These are phyloP conservation scores for Diplolepis rosae DNA, from an alignment of 2,888 invertebrate genomes.

Conservation along the genomic window DNA sequence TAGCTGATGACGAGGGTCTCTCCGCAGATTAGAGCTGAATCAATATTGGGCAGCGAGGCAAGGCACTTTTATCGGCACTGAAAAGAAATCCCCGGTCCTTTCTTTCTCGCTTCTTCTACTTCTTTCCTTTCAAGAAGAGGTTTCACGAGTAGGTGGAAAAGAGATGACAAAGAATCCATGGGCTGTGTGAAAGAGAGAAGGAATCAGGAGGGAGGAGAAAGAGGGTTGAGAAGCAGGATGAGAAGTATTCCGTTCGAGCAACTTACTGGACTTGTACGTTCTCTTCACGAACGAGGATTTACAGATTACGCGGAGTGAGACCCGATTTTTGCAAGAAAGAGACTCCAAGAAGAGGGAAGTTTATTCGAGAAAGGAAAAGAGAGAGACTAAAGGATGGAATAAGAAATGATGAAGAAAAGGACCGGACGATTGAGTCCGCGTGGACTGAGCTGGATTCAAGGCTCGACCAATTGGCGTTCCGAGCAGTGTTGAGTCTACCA, in stretches of 20 bases:
- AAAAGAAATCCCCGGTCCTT: constrained; percentile 60
- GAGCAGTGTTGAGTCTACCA: constrained; percentile 2
- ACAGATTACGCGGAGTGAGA: constrained; percentile 69
- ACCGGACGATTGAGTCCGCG: constrained; percentile 50
- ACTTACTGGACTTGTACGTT: constrained; percentile 72
- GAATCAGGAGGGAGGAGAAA: constrained; percentile 47
- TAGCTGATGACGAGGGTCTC: constrained; percentile 66
- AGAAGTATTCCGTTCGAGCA: constrained; percentile 68
- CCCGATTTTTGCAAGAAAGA: constrained; percentile 36
- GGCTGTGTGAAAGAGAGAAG: constrained; percentile 49
- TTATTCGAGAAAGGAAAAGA: constrained; percentile 33
- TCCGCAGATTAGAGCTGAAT: constrained; percentile 72
- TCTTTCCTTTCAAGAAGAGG: constrained; percentile 40
- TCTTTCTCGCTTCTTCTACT: constrained; percentile 35
- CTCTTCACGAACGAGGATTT: constrained; percentile 71
- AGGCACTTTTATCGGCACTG: constrained; percentile 69
- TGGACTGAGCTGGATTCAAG: constrained; percentile 44
- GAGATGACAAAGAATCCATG: constrained; percentile 40
- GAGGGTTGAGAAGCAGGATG: constrained; percentile 34
- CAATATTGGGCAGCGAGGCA: constrained; percentile 72
- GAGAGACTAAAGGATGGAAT: constrained; percentile 18
- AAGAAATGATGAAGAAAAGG: constrained; percentile 31
- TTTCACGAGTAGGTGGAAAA: constrained; percentile 45
- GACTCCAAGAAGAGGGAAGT: constrained; percentile 32
- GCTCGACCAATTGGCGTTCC: constrained; percentile 55